These are phyloP conservation scores for Apis dorsata DNA, from an alignment of 1,140 invertebrate genomes.

Conservation along the genomic window DNA sequence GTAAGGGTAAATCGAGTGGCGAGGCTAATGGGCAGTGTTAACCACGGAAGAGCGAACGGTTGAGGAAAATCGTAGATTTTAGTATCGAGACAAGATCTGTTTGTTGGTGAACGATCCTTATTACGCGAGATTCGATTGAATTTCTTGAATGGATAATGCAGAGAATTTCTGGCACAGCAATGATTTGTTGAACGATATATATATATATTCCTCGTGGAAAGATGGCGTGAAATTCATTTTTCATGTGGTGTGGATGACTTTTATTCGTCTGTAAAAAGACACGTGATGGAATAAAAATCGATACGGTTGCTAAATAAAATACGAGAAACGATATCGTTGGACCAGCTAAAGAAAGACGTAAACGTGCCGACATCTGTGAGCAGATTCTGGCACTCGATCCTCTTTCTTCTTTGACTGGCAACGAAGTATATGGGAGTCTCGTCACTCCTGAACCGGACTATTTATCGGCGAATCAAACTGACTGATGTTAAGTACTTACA, in stretches of 20 bases:
- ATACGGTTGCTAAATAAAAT: neutral
- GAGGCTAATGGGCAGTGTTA: constrained; percentile 8
- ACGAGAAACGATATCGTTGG: neutral
- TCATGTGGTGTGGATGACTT: neutral
- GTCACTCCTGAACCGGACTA: constrained; percentile 55
- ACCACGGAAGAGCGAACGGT: neutral
- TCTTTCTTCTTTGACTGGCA: constrained; percentile 66
- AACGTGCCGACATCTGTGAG: constrained; percentile 79
- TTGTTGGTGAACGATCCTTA: neutral
- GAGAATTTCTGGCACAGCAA: neutral
- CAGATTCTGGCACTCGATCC: constrained; percentile 69
- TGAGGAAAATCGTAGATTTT: neutral
- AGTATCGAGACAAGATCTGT: neutral
- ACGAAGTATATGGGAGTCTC: constrained; percentile 43
- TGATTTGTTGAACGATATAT: too few relatives aligned
- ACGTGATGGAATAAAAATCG: neutral
- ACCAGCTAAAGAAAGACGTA: constrained; percentile 21
- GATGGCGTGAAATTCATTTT: neutral
- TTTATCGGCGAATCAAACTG: constrained; percentile 74
- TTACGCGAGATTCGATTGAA: neutral
- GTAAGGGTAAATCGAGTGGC: constrained; percentile 37
- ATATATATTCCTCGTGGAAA: too few relatives aligned
- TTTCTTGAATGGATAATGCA: neutral
- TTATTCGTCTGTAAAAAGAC: neutral
- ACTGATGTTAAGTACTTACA: constrained; percentile 16